phyloP scores from a whole-genome alignment of 2,888 invertebrate genomes.

The Craniophora ligustri region DNA sequence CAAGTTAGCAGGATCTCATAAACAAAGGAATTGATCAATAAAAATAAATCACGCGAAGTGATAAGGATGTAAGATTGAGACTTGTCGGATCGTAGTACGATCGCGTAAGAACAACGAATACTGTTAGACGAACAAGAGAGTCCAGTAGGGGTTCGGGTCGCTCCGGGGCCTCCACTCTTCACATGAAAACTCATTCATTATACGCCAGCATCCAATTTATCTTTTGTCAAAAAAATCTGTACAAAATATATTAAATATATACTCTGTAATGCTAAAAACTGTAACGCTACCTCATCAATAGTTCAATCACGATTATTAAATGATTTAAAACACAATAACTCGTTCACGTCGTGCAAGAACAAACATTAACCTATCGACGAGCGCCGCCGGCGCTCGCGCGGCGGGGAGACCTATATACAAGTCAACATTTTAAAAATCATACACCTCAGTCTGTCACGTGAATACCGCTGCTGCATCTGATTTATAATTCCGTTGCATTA shows the following conservation, averaged over 20 bases:
- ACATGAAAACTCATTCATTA: conserved; percentile 87
- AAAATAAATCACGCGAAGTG: conserved; percentile 70
- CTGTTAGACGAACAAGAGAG: conserved; percentile 75
- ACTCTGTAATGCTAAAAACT: conserved; percentile 89
- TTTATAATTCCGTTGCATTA: conserved; percentile 82
- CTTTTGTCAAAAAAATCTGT: conserved; percentile 89
- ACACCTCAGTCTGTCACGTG: conserved; percentile 76
- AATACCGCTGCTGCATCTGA: conserved; percentile 75
- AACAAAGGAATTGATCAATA: conserved; percentile 87
- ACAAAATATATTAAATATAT: conserved; percentile 90
- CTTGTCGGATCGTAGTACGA: conserved; percentile 66
- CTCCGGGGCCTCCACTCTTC: conserved; percentile 82
- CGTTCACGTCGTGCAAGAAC: conserved; percentile 85
- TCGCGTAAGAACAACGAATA: conserved; percentile 63
- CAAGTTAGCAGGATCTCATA: conserved; percentile 86
- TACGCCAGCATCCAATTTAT: conserved; percentile 89
- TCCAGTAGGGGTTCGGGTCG: conserved; percentile 74
- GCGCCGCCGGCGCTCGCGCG: conserved; percentile 58
- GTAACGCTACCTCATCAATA: conserved; percentile 88
- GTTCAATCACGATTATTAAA: conserved; percentile 88
- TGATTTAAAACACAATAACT: conserved; percentile 88
- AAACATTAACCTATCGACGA: conserved; percentile 82
- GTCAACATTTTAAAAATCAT: conserved; percentile 82
- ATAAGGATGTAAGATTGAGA: conserved; percentile 60
- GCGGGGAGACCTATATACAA: conserved; percentile 82